These are phyloP conservation scores for Neogale vison DNA, from an alignment of 2,113 vertebrate species.

Conservation along the genomic window DNA sequence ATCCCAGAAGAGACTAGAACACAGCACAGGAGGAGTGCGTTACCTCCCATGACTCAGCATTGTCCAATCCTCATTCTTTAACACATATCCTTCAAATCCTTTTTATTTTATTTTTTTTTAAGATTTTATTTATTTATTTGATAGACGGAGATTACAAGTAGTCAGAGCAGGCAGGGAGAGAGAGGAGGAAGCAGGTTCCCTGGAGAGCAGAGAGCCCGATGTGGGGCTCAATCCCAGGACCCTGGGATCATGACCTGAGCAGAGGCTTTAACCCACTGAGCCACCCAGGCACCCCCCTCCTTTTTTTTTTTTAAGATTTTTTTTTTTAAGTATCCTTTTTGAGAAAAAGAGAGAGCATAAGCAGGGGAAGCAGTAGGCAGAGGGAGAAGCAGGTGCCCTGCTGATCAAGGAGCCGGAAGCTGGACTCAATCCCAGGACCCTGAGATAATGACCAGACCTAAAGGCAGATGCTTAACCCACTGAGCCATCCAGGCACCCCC, in stretches of 20 bases:
- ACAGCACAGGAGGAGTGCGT: neutral
- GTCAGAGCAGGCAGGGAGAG: no score
- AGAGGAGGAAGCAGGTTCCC: no score
- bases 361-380: no score
- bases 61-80: neutral
- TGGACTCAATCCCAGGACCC: neutral
- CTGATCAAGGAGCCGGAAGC: neutral
- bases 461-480: neutral
- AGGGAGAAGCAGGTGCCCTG: no score
- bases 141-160: no score
- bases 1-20: neutral
- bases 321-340: neutral
- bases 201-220: no score
- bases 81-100: neutral
- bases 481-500: neutral
- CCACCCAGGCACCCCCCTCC: no score
- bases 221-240: no score
- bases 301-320: no score
- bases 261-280: no score
- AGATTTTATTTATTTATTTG: no score
- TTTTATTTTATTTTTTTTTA: neutral
- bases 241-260: no score
- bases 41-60: neutral
- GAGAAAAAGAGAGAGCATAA: neutral
- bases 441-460: neutral